Evolutionary conservation across 2,113 vertebrate genomes (phyloP).

Genomic region (Galemys pyrenaicus): DNA sequence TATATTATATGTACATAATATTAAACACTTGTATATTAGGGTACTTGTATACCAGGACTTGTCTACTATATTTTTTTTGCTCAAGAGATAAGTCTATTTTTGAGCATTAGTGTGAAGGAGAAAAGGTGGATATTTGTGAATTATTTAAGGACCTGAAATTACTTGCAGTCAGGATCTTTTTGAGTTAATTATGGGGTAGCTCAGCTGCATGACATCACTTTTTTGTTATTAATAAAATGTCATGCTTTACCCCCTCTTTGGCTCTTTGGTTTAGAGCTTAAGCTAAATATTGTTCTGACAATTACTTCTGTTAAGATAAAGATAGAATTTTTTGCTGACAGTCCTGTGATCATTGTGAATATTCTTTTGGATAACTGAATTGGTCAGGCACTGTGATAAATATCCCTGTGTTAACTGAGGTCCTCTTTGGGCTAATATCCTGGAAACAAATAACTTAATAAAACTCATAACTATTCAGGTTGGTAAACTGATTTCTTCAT

Average conservation of each 20-base stretch:
- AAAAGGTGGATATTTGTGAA: neutral
- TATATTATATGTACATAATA: neutral
- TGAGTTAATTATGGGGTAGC: neutral
- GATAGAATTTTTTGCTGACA: neutral
- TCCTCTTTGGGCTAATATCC: slow-evolving; percentile 22
- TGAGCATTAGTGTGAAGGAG: neutral
- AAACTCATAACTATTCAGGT: slow-evolving; percentile 38
- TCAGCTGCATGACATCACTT: neutral
- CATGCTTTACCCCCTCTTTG: neutral
- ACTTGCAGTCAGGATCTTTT: neutral
- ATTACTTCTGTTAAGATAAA: slow-evolving; percentile 35
- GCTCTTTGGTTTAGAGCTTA: slow-evolving; percentile 28
- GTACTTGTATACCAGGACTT: neutral
- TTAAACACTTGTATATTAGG: neutral
- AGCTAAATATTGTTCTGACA: slow-evolving; percentile 34
- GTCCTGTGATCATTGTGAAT: neutral
- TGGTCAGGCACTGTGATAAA: neutral
- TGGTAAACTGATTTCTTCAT: slow-evolving; percentile 38
- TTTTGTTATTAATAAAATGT: slow-evolving; percentile 3
- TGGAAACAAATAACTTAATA: slow-evolving; percentile 50
- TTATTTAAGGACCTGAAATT: neutral
- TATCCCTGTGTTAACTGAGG: neutral
- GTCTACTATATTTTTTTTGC: neutral
- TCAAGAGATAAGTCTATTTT: neutral
- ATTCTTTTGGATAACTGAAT: slow-evolving; percentile 15